phyloP scores from a whole-genome alignment of 1,140 invertebrate species.

The Caligus rogercresseyi region DNA sequence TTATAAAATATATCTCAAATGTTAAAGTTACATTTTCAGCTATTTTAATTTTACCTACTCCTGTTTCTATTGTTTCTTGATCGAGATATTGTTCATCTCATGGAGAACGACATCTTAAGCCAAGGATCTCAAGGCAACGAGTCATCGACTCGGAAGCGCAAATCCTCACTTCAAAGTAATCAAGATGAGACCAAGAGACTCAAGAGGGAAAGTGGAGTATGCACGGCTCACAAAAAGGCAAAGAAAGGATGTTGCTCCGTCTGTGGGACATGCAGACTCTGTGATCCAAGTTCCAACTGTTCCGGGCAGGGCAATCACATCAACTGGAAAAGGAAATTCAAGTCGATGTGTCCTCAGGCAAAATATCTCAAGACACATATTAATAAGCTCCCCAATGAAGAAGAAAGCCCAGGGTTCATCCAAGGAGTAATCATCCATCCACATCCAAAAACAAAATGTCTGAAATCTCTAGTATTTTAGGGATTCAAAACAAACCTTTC shows the following conservation, averaged over 20 bases:
- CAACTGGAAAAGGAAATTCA: neutral
- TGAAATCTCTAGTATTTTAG: neutral
- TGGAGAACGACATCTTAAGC: too few relatives aligned
- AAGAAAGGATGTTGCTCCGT: neutral
- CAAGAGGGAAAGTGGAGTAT: neutral
- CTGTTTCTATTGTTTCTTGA: too few relatives aligned
- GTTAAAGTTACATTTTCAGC: too few relatives aligned
- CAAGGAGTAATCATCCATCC: neutral
- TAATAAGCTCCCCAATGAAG: too few relatives aligned
- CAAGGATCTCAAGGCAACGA: too few relatives aligned
- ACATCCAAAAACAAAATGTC: neutral
- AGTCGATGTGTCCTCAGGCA: neutral
- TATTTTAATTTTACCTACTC: too few relatives aligned
- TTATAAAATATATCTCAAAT: too few relatives aligned
- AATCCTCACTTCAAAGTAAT: neutral
- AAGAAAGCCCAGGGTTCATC: too few relatives aligned
- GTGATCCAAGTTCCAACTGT: neutral
- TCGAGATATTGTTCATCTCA: too few relatives aligned
- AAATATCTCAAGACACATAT: too few relatives aligned
- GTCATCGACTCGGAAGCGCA: too few relatives aligned
- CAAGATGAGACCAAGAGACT: neutral
- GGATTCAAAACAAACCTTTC: neutral
- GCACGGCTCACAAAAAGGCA: neutral
- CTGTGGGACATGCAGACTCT: neutral
- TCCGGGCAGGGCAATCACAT: neutral